Evolutionary conservation across 2,888 invertebrate genomes (phyloP).

Genomic region (Chydorus sphaericus): DNA sequence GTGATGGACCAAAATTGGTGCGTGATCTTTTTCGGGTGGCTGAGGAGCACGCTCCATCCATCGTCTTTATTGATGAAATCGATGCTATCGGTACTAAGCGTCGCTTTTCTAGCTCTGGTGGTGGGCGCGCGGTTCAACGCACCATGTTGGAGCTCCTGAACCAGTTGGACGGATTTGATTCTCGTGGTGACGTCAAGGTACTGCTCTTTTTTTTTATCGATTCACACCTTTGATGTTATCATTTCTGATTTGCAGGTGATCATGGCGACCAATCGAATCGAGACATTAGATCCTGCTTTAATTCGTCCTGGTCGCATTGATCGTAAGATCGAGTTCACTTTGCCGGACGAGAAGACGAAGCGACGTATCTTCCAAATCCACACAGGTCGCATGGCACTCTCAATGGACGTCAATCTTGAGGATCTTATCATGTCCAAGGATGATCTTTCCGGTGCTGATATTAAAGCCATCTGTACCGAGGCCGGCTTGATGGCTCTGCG

Average conservation of each 20-base stretch:
- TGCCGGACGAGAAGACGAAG: constrained; percentile 98
- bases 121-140: constrained; percentile 97
- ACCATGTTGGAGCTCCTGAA: constrained; percentile 98
- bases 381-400: constrained; percentile 95
- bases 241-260: constrained; percentile 34
- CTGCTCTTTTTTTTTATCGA: no score
- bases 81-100: constrained; percentile 98
- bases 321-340: constrained; percentile 96
- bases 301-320: constrained; percentile 98
- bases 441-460: constrained; percentile 94
- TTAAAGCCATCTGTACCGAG: constrained; percentile 98
- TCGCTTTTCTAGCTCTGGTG: constrained; percentile 98
- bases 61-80: constrained; percentile 99
- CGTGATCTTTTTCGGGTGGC: constrained; percentile 97
- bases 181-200: constrained; percentile 88
- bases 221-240: background rate
- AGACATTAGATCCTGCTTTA: constrained; percentile 93
- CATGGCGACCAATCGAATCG: constrained; percentile 96
- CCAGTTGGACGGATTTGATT: constrained; percentile 95
- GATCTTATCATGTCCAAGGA: constrained; percentile 99
- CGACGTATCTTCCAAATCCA: constrained; percentile 94
- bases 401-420: constrained; percentile 89
- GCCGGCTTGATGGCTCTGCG: constrained; percentile 94
- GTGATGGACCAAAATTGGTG: constrained; percentile 97
- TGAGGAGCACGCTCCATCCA: constrained; percentile 97